A percentile compares a stretch with the other conserved stretches of the same genome.
These are phyloP conservation scores for Molossus molossus DNA, from an alignment of 2,797 vertebrate species.

Conservation along the genomic window DNA sequence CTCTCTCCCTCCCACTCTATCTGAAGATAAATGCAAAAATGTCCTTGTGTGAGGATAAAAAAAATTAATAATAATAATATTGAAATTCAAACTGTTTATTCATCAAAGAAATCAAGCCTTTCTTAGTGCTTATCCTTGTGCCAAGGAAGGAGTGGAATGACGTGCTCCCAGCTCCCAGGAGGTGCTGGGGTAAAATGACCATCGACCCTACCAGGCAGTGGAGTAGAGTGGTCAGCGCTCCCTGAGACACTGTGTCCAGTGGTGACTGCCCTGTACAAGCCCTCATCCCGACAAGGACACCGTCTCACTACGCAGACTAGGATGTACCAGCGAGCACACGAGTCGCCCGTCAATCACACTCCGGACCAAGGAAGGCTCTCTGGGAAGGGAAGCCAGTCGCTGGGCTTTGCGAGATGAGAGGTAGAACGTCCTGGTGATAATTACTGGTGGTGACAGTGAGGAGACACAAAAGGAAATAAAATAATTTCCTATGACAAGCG, in stretches of 20 bases:
- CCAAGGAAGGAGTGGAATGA: too few species aligned
- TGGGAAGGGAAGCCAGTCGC: neutral
- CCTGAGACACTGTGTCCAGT: neutral
- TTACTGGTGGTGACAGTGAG: neutral
- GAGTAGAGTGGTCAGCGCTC: neutral
- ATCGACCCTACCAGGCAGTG: neutral
- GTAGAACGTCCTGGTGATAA: neutral
- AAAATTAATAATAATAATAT: neutral
- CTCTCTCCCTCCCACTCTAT: too few species aligned
- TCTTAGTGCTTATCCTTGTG: neutral
- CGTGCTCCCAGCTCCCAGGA: neutral
- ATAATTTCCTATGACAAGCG: neutral
- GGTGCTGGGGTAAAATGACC: neutral
- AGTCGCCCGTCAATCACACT: neutral
- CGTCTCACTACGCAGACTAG: neutral
- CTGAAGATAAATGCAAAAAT: too few species aligned
- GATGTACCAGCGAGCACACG: neutral
- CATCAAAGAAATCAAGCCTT: neutral
- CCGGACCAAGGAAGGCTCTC: neutral
- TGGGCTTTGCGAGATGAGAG: neutral
- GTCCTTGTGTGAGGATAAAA: too few species aligned
- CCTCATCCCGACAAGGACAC: neutral
- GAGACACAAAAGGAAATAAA: neutral
- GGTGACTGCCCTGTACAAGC: neutral
- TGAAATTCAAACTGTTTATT: neutral